Evolutionary conservation across 2,888 invertebrate genomes (phyloP).

Genomic region (Cepaea hortensis): DNA sequence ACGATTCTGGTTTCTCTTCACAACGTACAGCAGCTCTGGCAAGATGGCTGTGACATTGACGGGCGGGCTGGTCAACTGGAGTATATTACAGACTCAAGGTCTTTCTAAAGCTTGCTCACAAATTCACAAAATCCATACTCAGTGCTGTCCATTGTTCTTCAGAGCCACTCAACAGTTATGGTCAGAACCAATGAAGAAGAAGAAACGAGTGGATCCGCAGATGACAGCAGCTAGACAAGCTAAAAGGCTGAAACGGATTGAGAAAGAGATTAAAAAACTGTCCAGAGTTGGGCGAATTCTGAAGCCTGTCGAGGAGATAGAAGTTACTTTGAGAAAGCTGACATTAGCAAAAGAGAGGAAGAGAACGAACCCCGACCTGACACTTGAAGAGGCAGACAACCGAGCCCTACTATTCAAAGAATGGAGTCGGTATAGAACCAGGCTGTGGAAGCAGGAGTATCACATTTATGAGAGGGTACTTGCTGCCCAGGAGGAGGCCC

Average conservation of each 20-base stretch:
- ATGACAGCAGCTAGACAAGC: conserved; percentile 88
- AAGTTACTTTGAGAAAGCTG: conserved; percentile 83
- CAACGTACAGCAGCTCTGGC: too few species aligned
- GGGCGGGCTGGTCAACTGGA: too few species aligned
- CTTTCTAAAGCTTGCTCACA: conserved; percentile 1
- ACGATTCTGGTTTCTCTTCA: too few species aligned
- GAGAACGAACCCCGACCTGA: conserved; percentile 62
- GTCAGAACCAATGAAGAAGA: conserved; percentile 87
- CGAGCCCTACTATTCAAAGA: conserved; percentile 83
- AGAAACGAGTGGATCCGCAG: conserved; percentile 89
- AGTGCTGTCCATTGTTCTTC: conserved; percentile 41
- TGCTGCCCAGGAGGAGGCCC: conserved; percentile 83
- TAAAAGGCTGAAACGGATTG: conserved; percentile 87
- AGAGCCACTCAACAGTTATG: conserved; percentile 38
- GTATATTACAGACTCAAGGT: not conserved
- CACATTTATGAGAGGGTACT: conserved; percentile 84
- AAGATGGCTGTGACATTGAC: too few species aligned
- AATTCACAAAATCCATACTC: conserved; percentile 30
- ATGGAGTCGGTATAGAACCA: conserved; percentile 85
- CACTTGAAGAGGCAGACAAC: conserved; percentile 81
- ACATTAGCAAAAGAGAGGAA: conserved; percentile 56
- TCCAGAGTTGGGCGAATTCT: conserved; percentile 88
- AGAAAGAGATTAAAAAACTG: conserved; percentile 89
- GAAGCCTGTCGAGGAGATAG: conserved; percentile 92
- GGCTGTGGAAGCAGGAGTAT: conserved; percentile 81